Conservation (phyloP, 2,113 vertebrate genomes). For the Cavia aperea region DNA sequence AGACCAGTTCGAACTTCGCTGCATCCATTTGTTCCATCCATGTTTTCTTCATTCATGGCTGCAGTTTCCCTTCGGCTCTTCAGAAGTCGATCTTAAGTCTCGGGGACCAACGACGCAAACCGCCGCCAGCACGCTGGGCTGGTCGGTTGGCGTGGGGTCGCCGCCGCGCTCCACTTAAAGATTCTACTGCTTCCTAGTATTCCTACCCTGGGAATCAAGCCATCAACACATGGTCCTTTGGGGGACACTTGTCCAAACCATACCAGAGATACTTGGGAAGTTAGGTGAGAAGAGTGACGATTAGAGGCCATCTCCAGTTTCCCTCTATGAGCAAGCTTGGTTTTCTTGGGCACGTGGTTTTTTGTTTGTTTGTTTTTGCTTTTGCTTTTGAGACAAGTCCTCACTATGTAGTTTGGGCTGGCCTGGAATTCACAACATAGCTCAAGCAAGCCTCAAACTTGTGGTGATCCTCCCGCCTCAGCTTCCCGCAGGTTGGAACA, state of each 20-base stretch:
- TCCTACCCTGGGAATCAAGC: background rate
- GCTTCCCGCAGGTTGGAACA: background rate
- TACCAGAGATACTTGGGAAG: background rate
- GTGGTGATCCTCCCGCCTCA: background rate
- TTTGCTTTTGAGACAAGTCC: background rate
- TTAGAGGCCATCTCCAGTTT: background rate
- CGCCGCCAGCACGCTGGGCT: constrained; percentile 31
- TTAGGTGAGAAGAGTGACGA: background rate
- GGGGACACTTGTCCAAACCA: background rate
- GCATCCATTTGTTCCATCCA: constrained; percentile 64
- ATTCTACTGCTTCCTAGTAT: background rate
- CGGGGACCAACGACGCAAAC: constrained; percentile 63
- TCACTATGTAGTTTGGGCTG: background rate
- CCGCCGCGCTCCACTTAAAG: background rate
- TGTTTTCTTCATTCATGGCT: constrained; percentile 75
- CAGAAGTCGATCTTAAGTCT: constrained; percentile 32
- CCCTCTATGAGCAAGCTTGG: background rate
- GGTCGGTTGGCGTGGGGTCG: background rate
- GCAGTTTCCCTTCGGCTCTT: constrained; percentile 59
- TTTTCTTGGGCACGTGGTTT: background rate
- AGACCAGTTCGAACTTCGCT: constrained; percentile 71
- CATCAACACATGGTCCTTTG: background rate
- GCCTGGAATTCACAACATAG: background rate
- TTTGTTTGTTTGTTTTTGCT: too few species aligned
- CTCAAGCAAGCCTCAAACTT: background rate